These are phyloP conservation scores for Gryllus bimaculatus DNA, from an alignment of 1,140 invertebrate genomes.

Conservation along the genomic window DNA sequence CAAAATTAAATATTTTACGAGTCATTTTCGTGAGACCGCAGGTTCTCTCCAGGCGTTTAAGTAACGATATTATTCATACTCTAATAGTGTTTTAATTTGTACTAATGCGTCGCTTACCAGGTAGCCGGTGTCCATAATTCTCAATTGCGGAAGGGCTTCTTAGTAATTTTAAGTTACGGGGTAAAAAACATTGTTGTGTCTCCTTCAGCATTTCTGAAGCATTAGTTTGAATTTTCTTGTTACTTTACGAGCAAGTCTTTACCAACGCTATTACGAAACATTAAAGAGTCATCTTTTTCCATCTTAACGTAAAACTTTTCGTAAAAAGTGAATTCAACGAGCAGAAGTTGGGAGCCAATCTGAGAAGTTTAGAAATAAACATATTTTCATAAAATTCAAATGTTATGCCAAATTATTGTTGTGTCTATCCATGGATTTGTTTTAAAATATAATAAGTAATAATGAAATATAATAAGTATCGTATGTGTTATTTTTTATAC, in stretches of 20 bases:
- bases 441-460: too few species aligned
- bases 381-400: too few species aligned
- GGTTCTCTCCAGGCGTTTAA: neutral
- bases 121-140: neutral
- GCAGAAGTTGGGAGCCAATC: too few species aligned
- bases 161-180: neutral
- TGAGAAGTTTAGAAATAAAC: too few species aligned
- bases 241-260: neutral
- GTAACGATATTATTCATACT: neutral
- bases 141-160: neutral
- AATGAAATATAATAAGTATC: too few species aligned
- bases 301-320: neutral
- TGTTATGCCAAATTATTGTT: too few species aligned
- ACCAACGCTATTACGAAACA: neutral
- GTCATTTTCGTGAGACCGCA: neutral
- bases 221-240: neutral
- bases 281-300: neutral
- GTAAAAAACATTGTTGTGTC: neutral
- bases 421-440: too few species aligned
- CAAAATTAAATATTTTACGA: neutral
- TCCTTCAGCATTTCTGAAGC: neutral
- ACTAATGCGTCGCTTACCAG: neutral
- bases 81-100: neutral
- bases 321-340: too few species aligned
- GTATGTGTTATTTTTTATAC: too few species aligned